These are phyloP conservation scores for Condylura cristata DNA, from an alignment of 2,113 vertebrate species.

Conservation along the genomic window DNA sequence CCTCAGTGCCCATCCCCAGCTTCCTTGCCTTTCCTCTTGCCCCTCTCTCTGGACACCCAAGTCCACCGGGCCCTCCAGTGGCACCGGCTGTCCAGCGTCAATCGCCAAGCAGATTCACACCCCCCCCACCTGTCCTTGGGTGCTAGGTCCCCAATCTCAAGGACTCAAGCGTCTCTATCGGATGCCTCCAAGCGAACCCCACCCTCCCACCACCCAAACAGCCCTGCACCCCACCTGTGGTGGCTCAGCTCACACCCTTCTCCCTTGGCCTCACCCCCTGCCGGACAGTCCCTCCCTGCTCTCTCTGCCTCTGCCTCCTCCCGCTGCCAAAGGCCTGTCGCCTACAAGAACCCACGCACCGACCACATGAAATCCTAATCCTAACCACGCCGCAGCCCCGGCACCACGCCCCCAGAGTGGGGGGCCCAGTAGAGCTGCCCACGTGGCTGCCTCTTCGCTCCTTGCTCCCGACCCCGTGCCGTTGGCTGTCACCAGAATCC, in stretches of 20 bases:
- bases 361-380: background rate
- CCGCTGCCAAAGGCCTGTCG: background rate
- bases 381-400: background rate
- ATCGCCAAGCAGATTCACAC: background rate
- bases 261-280: background rate
- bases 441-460: background rate
- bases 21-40: background rate
- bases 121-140: background rate
- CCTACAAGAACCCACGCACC: conserved; percentile 2
- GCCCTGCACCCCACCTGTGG: background rate
- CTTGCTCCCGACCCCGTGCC: accelerated
- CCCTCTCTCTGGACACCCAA: no score
- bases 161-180: background rate
- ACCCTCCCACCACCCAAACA: no score
- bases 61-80: background rate
- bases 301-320: background rate
- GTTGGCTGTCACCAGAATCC: background rate
- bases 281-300: no score
- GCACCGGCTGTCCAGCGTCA: no score
- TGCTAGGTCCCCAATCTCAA: background rate
- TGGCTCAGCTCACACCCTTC: no score
- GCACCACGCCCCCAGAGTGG: no score
- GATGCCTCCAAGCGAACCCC: background rate
- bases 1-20: background rate
- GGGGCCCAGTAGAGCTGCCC: no score